phyloP scores from a whole-genome alignment of 2,797 vertebrate genomes.

The Channa striata region DNA sequence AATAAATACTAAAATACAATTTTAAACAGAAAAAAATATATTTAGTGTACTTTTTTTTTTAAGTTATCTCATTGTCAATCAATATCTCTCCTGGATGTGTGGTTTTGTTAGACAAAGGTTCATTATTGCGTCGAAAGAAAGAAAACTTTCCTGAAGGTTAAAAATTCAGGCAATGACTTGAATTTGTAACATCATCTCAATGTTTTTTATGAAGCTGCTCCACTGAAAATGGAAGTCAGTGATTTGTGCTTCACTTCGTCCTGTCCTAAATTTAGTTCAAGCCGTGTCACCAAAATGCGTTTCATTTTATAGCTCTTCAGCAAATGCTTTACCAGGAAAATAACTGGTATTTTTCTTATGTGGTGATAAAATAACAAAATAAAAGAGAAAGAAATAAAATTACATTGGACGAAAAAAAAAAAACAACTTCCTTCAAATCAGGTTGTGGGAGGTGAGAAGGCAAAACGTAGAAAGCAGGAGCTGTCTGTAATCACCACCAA shows the following conservation, averaged over 20 bases:
- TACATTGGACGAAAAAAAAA: conserved; percentile 26
- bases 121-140: not conserved
- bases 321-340: conserved; percentile 31
- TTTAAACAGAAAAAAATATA: not conserved
- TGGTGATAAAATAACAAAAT: conserved; percentile 43
- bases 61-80: no score
- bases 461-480: conserved; percentile 62
- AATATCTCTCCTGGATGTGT: not conserved
- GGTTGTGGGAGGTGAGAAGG: conserved; percentile 51
- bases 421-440: conserved; percentile 38
- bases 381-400: conserved; percentile 29
- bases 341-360: conserved; percentile 19
- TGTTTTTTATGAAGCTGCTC: not conserved
- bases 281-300: conserved; percentile 17
- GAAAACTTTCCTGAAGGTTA: not conserved
- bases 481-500: conserved; percentile 77
- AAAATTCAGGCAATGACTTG: not conserved
- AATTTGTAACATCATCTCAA: not conserved
- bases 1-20: not conserved
- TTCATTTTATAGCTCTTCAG: conserved; percentile 27
- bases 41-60: no score
- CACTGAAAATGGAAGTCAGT: conserved; percentile 6
- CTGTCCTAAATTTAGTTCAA: conserved; percentile 6
- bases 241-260: conserved; percentile 14
- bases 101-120: not conserved